Evolutionary conservation across 1,140 invertebrate species (phyloP).

Genomic region (Bradysia coprophila): DNA sequence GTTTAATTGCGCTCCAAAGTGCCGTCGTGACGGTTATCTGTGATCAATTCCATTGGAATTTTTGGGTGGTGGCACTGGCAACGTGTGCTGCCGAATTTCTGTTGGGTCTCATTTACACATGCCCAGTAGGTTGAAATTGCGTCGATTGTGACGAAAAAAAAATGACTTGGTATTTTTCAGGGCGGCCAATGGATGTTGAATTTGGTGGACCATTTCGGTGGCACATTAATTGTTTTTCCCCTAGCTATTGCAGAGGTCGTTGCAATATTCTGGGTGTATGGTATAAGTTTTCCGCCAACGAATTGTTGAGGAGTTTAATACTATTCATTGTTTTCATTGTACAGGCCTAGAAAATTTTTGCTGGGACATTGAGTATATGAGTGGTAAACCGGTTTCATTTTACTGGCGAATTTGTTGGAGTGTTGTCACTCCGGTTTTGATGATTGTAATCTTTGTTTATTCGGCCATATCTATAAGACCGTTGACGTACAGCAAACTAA

Average conservation of each 20-base stretch:
- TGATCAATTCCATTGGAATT: constrained; percentile 43
- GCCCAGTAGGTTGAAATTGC: no score
- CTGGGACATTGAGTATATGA: constrained; percentile 61
- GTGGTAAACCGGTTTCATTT: constrained; percentile 40
- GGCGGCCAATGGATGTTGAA: constrained; percentile 68
- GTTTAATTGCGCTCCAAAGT: constrained; percentile 45
- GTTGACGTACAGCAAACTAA: constrained; percentile 28
- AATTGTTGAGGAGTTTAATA: no score
- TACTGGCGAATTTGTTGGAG: constrained; percentile 73
- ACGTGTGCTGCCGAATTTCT: constrained; percentile 42
- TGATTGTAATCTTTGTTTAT: constrained; percentile 50
- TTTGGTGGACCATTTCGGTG: constrained; percentile 62
- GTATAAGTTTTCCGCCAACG: no score
- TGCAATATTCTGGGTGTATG: constrained; percentile 53
- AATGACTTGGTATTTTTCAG: no score
- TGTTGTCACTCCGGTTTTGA: constrained; percentile 46
- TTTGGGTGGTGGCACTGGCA: constrained; percentile 36
- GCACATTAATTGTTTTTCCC: constrained; percentile 51
- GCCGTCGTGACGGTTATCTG: constrained; percentile 45
- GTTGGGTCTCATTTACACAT: constrained; percentile 52
- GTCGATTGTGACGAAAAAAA: no score
- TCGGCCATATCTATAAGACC: constrained; percentile 30
- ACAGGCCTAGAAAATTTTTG: constrained; percentile 55
- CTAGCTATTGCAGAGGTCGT: constrained; percentile 46
- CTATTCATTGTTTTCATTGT: no score